Percentiles rank a stretch among this genome's conserved stretches.
Conservation (phyloP, 1,140 invertebrate genomes). For the Drosophila nikananu region DNA sequence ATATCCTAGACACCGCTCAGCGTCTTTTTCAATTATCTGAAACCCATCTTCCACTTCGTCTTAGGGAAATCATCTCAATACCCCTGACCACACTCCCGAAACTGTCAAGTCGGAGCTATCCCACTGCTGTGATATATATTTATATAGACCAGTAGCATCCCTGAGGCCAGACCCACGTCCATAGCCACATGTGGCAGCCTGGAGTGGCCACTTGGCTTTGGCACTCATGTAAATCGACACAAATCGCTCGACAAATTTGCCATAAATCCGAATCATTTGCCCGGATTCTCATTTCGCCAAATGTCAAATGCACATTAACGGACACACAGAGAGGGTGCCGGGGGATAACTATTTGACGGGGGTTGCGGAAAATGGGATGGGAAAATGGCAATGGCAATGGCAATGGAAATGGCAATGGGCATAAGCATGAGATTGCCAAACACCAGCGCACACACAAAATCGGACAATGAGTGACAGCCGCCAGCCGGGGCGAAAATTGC, state of each 20-base stretch:
- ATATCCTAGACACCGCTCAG: not conserved
- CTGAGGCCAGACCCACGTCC: not conserved
- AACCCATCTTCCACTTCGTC: not conserved
- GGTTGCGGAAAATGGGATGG: constrained; percentile 44
- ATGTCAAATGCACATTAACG: constrained; percentile 81
- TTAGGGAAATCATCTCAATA: not conserved
- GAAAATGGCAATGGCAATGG: constrained; percentile 3
- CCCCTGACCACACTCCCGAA: constrained; percentile 1
- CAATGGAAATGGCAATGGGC: constrained; percentile 20
- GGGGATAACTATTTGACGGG: constrained; percentile 62
- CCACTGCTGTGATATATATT: not conserved
- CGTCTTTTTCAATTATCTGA: not conserved
- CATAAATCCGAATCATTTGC: constrained; percentile 81
- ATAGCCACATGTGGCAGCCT: constrained; percentile 40
- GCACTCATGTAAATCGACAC: constrained; percentile 79
- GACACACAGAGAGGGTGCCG: constrained; percentile 20
- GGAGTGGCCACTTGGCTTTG: constrained; percentile 80
- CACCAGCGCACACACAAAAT: constrained; percentile 29
- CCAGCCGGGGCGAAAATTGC: constrained; percentile 67
- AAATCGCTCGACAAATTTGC: constrained; percentile 80
- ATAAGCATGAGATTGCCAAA: constrained; percentile 56
- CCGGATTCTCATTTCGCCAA: constrained; percentile 79
- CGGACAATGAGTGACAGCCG: constrained; percentile 41
- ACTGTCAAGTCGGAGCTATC: not conserved
- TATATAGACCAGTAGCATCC: not conserved